Conservation (phyloP, 2,113 vertebrate genomes). For the Neolamprologus caudopunctatus region DNA sequence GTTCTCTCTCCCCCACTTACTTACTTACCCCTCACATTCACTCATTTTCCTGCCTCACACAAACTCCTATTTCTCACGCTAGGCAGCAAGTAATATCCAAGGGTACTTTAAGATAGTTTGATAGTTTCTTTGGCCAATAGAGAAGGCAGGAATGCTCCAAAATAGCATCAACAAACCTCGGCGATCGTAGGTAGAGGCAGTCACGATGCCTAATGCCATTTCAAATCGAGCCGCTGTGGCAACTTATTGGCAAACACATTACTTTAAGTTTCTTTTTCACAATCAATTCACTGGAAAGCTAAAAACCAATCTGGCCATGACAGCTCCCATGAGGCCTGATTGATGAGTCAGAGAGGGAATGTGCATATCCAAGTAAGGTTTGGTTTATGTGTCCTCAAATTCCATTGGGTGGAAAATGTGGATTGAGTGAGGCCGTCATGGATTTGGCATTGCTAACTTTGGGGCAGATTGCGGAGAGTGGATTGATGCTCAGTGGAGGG, state of each 20-base stretch:
- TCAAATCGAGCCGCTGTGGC: slow-evolving; percentile 52
- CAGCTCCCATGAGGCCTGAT: slow-evolving; percentile 63
- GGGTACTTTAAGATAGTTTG: slow-evolving; percentile 43
- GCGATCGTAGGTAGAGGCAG: slow-evolving; percentile 34
- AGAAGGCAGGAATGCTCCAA: slow-evolving; percentile 20
- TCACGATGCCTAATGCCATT: slow-evolving; percentile 54
- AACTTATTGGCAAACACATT: slow-evolving; percentile 69
- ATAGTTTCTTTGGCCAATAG: slow-evolving; percentile 48
- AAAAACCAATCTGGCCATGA: slow-evolving; percentile 66
- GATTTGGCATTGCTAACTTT: slow-evolving; percentile 58
- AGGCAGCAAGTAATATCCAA: slow-evolving; percentile 42
- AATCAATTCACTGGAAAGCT: slow-evolving; percentile 69
- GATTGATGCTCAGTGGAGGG: slow-evolving; percentile 68
- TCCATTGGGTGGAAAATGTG: slow-evolving; percentile 70
- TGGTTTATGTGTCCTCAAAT: slow-evolving; percentile 62
- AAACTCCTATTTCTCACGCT: slow-evolving; percentile 35
- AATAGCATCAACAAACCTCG: slow-evolving; percentile 40
- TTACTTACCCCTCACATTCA: slow-evolving; percentile 4
- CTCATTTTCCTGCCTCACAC: slow-evolving; percentile 19
- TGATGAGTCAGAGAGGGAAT: slow-evolving; percentile 61
- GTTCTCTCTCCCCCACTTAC: neutral
- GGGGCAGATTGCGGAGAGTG: slow-evolving; percentile 58
- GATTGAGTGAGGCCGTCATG: slow-evolving; percentile 68
- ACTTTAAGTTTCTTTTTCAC: slow-evolving; percentile 71
- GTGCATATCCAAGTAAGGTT: slow-evolving; percentile 68